A percentile compares a stretch with the other conserved stretches of the same genome.
These are phyloP conservation scores for Aphelenchoides besseyi DNA, from an alignment of 1,140 invertebrate genomes.

Conservation along the genomic window DNA sequence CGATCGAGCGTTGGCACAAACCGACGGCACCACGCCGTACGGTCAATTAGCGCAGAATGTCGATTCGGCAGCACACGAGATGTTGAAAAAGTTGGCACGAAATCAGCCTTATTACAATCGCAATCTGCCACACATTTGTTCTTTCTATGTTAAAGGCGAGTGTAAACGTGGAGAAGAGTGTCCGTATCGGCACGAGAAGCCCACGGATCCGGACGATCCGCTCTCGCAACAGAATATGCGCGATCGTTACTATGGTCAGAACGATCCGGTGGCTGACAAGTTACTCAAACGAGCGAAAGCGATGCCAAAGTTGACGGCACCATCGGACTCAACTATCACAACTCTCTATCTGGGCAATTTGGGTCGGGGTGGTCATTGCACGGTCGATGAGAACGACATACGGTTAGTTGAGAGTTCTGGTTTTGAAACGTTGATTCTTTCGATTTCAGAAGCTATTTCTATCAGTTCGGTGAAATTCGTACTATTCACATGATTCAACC, in stretches of 20 bases:
- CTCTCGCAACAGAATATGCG: conserved; percentile 98
- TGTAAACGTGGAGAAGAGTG: conserved; percentile 98
- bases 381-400: conserved; percentile 83
- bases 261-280: conserved; percentile 93
- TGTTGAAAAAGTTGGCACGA: conserved; percentile 86
- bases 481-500: conserved; percentile 83
- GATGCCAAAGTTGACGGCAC: conserved; percentile 88
- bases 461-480: conserved; percentile 97
- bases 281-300: conserved; percentile 82
- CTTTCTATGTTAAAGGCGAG: conserved; percentile 99
- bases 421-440: not conserved
- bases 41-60: conserved; percentile 65
- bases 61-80: conserved; percentile 70
- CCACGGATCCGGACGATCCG: conserved; percentile 98
- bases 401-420: conserved; percentile 65
- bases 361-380: conserved; percentile 69
- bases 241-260: conserved; percentile 93
- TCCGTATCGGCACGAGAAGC: conserved; percentile 94
- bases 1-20: conserved; percentile 72
- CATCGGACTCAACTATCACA: conserved; percentile 91
- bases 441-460: conserved; percentile 77
- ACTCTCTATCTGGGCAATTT: conserved; percentile 92
- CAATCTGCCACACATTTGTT: conserved; percentile 97
- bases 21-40: conserved; percentile 65
- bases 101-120: conserved; percentile 97